Conservation (phyloP, 2,888 invertebrate species). For the Gibbula magus region DNA sequence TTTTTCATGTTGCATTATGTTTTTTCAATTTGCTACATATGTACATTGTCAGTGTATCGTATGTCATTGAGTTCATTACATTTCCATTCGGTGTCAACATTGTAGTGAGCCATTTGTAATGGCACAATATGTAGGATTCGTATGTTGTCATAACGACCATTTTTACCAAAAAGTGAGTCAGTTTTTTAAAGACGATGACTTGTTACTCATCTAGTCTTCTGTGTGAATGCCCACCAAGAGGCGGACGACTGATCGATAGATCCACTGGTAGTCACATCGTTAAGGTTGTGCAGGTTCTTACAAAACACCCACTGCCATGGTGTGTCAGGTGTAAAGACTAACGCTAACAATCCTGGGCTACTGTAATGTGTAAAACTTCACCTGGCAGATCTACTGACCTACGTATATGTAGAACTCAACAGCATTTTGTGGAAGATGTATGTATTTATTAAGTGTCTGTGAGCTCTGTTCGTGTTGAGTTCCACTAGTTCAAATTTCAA, state of each 20-base stretch:
- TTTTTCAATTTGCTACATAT: conserved; percentile 25
- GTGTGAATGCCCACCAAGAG: conserved; percentile 14
- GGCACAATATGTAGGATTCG: conserved; percentile 3
- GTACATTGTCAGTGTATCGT: conserved; percentile 24
- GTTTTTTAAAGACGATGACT: conserved; percentile 6
- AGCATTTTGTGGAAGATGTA: too few relatives aligned
- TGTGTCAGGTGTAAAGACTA: background rate
- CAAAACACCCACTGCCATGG: background rate
- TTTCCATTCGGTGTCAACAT: conserved; percentile 15
- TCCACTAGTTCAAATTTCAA: too few relatives aligned
- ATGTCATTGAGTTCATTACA: conserved; percentile 10
- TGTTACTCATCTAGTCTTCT: background rate
- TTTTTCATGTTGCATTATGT: conserved; percentile 27
- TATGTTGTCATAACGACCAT: background rate
- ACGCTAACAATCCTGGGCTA: too few relatives aligned
- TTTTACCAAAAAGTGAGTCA: conserved; percentile 17
- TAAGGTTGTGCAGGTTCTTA: background rate
- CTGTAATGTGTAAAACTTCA: too few relatives aligned
- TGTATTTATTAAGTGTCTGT: too few relatives aligned
- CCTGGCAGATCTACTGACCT: too few relatives aligned
- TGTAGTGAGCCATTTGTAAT: background rate
- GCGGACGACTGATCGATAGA: background rate
- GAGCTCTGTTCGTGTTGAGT: too few relatives aligned
- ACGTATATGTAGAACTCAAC: too few relatives aligned
- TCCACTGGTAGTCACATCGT: background rate